Evolutionary conservation across 2,797 vertebrate genomes (phyloP).

Genomic region (Channallabes apus): DNA sequence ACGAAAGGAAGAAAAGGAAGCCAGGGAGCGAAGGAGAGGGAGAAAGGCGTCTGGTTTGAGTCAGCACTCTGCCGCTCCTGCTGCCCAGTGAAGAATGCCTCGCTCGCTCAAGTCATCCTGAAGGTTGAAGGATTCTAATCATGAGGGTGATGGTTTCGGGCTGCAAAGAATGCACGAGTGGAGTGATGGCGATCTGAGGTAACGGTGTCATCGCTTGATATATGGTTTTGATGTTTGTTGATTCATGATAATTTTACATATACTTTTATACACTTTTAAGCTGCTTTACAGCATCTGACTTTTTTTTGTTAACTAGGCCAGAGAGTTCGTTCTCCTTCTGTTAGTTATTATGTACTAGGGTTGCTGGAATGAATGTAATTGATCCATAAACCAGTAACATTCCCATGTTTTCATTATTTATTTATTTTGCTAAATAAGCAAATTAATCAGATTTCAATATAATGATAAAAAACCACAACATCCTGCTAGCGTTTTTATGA

Average conservation of each 20-base stretch:
- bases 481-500: neutral
- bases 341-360: neutral
- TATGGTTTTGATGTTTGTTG: neutral
- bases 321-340: neutral
- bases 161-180: constrained; percentile 49
- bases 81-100: constrained; percentile 20
- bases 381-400: neutral
- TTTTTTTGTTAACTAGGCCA: neutral
- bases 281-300: neutral
- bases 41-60: constrained; percentile 43
- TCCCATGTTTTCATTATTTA: no score
- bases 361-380: neutral
- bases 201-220: constrained; percentile 40
- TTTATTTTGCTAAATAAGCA: neutral
- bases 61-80: constrained; percentile 32
- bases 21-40: constrained; percentile 54
- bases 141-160: neutral
- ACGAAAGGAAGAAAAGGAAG: constrained; percentile 27
- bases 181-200: constrained; percentile 63
- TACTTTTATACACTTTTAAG: neutral
- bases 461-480: neutral
- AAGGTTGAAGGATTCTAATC: neutral
- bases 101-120: constrained; percentile 14
- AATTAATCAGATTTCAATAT: neutral
- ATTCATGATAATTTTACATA: neutral